These are phyloP conservation scores for Nematopogon swammerdamellus DNA, from an alignment of 2,888 invertebrate genomes.

Conservation along the genomic window DNA sequence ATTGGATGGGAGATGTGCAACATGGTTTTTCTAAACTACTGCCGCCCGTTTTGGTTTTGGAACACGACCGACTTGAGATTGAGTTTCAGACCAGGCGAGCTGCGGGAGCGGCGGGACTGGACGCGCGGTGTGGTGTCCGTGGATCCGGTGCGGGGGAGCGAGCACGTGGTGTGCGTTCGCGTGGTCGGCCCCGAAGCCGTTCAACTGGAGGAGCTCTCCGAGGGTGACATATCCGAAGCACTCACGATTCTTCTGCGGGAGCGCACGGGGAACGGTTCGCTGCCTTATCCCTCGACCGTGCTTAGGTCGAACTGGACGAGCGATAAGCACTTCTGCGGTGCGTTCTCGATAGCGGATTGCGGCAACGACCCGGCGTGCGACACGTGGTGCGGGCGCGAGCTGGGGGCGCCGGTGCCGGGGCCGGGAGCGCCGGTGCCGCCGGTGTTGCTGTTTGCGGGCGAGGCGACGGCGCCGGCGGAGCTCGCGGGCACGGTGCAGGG, in stretches of 20 bases:
- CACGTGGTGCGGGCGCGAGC: conserved; percentile 40
- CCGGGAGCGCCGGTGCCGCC: conserved; percentile 62
- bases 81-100: conserved; percentile 55
- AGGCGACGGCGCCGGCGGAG: conserved; percentile 73
- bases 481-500: conserved; percentile 72
- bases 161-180: conserved; percentile 67
- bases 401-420: conserved; percentile 64
- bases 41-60: conserved; percentile 71
- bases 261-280: conserved; percentile 55
- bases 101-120: conserved; percentile 61
- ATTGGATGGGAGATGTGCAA: conserved; percentile 72
- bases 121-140: conserved; percentile 67
- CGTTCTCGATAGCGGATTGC: conserved; percentile 63
- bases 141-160: conserved; percentile 65
- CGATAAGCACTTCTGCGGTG: conserved; percentile 69
- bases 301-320: conserved; percentile 70
- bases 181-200: conserved; percentile 66
- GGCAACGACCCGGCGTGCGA: conserved; percentile 37
- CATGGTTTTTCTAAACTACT: conserved; percentile 74
- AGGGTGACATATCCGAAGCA: conserved; percentile 63
- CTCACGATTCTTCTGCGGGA: conserved; percentile 60
- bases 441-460: conserved; percentile 75
- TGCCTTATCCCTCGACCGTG: conserved; percentile 67
- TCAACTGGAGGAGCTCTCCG: conserved; percentile 62
- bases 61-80: conserved; percentile 62